These are phyloP conservation scores for Zaprionus gabonicus DNA, from an alignment of 1,140 invertebrate genomes.

Conservation along the genomic window DNA sequence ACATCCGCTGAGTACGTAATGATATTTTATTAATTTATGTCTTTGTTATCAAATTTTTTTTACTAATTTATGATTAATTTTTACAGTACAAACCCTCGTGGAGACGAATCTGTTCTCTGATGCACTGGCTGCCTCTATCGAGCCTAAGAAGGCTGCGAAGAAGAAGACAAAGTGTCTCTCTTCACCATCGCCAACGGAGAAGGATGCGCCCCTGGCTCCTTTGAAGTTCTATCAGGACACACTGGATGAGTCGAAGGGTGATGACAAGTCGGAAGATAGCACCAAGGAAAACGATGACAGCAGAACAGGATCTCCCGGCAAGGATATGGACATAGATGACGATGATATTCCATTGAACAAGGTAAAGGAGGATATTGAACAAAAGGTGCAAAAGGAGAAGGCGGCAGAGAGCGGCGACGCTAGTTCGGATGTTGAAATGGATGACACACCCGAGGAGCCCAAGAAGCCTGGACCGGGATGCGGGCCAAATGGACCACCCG, in stretches of 20 bases:
- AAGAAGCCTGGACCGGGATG: constrained; percentile 80
- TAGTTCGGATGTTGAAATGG: constrained; percentile 65
- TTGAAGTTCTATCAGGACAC: constrained; percentile 97
- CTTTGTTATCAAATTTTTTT: background rate
- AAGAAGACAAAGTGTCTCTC: constrained; percentile 86
- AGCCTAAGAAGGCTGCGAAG: constrained; percentile 89
- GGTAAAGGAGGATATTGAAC: constrained; percentile 79
- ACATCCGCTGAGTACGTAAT: constrained; percentile 26
- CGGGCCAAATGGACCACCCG: constrained; percentile 81
- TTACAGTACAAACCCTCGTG: constrained; percentile 90
- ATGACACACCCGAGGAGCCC: constrained; percentile 51
- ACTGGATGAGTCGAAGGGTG: constrained; percentile 88
- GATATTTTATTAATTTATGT: background rate
- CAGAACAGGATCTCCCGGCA: constrained; percentile 58
- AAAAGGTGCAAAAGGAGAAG: constrained; percentile 73
- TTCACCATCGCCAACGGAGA: constrained; percentile 87
- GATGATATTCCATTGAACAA: constrained; percentile 83
- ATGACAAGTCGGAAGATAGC: constrained; percentile 85
- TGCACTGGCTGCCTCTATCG: constrained; percentile 90
- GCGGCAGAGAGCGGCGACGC: constrained; percentile 43
- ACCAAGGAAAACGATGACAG: constrained; percentile 82
- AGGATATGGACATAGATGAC: constrained; percentile 70
- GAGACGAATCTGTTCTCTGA: constrained; percentile 97
- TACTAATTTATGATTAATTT: constrained; percentile 12
- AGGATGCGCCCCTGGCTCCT: constrained; percentile 86